These are phyloP conservation scores for Pseudomugil tenellus DNA, from an alignment of 2,797 vertebrate genomes.

Conservation along the genomic window DNA sequence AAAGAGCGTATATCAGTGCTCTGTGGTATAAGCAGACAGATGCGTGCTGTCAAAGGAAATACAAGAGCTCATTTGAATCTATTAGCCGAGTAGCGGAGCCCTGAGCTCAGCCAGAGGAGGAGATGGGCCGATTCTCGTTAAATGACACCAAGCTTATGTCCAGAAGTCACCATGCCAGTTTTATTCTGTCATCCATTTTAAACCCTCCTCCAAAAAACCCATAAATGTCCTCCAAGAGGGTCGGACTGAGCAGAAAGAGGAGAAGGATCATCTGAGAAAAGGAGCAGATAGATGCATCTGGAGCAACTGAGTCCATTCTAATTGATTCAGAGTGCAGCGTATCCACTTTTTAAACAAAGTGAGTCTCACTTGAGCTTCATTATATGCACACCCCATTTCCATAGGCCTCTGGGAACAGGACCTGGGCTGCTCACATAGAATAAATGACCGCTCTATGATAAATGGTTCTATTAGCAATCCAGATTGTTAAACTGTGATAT, in stretches of 20 bases:
- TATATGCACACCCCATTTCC: constrained; percentile 82
- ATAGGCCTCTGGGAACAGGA: constrained; percentile 88
- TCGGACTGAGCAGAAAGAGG: not conserved
- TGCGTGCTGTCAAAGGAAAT: constrained; percentile 79
- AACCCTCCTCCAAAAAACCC: not conserved
- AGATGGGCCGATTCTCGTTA: not conserved
- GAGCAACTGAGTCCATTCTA: constrained; percentile 71
- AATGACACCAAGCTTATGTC: constrained; percentile 10
- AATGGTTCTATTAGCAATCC: constrained; percentile 99
- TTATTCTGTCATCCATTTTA: not conserved
- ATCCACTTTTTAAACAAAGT: constrained; percentile 74
- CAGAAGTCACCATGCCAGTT: constrained; percentile 29
- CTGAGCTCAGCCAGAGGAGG: constrained; percentile 27
- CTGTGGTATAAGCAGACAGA: constrained; percentile 69
- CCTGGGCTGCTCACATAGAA: constrained; percentile 87
- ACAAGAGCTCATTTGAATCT: constrained; percentile 77
- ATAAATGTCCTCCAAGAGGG: not conserved
- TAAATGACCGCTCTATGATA: constrained; percentile 92
- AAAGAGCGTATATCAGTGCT: constrained; percentile 34
- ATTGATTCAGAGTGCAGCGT: constrained; percentile 65
- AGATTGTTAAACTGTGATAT: constrained; percentile 99
- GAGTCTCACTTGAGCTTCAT: constrained; percentile 77
- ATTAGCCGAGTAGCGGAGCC: constrained; percentile 69
- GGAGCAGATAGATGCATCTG: not conserved
- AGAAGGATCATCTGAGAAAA: not conserved